phyloP scores from a whole-genome alignment of 2,888 invertebrate genomes.

The Linnaemya tessellans region DNA sequence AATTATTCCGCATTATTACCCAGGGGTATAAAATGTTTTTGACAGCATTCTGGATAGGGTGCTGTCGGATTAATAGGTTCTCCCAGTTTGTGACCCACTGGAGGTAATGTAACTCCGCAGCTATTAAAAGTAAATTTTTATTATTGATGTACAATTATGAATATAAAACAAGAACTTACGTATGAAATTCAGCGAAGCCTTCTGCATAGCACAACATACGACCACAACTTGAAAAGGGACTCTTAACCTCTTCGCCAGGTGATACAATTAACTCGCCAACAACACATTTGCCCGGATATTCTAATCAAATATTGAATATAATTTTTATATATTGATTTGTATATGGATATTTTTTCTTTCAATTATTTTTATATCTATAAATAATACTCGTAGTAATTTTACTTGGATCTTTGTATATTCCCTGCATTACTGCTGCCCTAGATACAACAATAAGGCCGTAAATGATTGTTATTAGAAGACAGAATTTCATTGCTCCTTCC shows the following conservation, averaged over 20 bases:
- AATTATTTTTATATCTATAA: not conserved
- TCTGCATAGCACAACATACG: conserved; percentile 15
- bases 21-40: conserved; percentile 15
- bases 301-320: conserved; percentile 8
- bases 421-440: conserved; percentile 15
- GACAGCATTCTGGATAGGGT: conserved; percentile 33
- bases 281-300: conserved; percentile 36
- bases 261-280: conserved; percentile 11
- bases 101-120: conserved; percentile 15
- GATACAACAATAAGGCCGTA: not conserved
- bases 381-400: no score
- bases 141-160: not conserved
- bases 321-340: not conserved
- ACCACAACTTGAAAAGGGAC: conserved; percentile 9
- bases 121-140: not conserved
- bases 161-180: conserved; percentile 15
- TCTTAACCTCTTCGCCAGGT: conserved; percentile 3
- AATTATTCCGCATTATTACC: not conserved
- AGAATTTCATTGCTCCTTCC: conserved; percentile 37
- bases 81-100: conserved; percentile 25
- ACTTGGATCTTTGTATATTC: conserved; percentile 41
- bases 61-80: conserved; percentile 3
- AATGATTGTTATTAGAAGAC: conserved; percentile 10
- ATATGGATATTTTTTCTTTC: no score
- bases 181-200: not conserved